Base-by-base conservation (phyloP, 2,113 vertebrate species). In the Clarias gariepinus region DNA sequence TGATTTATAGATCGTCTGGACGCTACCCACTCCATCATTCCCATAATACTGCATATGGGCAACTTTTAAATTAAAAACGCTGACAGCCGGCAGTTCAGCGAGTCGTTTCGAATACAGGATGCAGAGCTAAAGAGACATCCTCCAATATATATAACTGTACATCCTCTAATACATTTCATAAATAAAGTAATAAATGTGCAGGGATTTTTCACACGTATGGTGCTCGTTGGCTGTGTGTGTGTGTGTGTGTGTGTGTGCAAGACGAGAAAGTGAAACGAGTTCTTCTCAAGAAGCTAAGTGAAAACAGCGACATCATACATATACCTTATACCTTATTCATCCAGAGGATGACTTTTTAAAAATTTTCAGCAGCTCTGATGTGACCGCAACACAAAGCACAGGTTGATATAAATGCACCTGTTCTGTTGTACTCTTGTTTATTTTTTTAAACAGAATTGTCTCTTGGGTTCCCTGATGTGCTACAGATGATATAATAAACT, bases 1-100 rank as follows among this genome's bases (percentile, higher is more conserved):
- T 82, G 69, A 78, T 83, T 83, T 78, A 87, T 68, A 77, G 86
- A 83, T 66, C 25, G 15, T 55, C 36, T 66, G 53, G 68, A 19
- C 11, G 25, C 69, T n/a, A 73, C 60, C 30, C 83, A 60, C 83
- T 84, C 68, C 68, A 74, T 86, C 84, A 86, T 86, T 80, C 77
- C 68, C 23, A 78, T 79, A 78, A 64, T 66, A 53, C 41, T 13
- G 47, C 47, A 30, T 80, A 86, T 16, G 76, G 36, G 63, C 52
- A 47, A 61, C 47, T 79, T 64, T 86, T 36, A 80, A 86, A 80
- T 86, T 66, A 85, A 85, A 85, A 84, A 15, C 18, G n/a, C 74
- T 61, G 84, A 66, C 76, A 79, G 74, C 11, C 28, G 2, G 47
- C 47, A 36, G 63, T 80, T 69, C 73, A 15, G 18, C 19, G 33